phyloP scores from a whole-genome alignment of 2,888 invertebrate species.

The Rhagophthalmus giganteus region DNA sequence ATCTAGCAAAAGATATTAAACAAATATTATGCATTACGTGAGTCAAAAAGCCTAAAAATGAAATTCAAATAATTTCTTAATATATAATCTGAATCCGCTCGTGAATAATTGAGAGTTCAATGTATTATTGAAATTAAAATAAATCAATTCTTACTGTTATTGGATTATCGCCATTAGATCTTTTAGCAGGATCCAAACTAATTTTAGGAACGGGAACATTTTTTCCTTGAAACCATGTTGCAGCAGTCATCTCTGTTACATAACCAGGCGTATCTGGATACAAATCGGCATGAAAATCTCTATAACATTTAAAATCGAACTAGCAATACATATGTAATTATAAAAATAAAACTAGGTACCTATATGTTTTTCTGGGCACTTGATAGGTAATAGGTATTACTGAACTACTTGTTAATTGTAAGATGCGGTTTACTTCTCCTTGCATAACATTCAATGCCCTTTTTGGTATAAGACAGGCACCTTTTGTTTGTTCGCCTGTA shows the following conservation, averaged over 20 bases:
- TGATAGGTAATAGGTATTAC: slow-evolving; percentile 94
- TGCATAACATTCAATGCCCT: slow-evolving; percentile 94
- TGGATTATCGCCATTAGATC: slow-evolving; percentile 64
- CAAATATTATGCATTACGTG: too few relatives aligned
- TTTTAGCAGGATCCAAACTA: slow-evolving; percentile 78
- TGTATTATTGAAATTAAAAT: slow-evolving; percentile 31
- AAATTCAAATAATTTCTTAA: too few relatives aligned
- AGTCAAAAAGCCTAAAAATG: too few relatives aligned
- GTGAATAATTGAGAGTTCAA: too few relatives aligned
- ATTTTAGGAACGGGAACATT: slow-evolving; percentile 79
- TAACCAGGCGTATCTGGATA: slow-evolving; percentile 89
- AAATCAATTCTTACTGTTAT: slow-evolving; percentile 64
- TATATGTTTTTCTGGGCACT: slow-evolving; percentile 56
- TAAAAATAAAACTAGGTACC: slow-evolving; percentile 34
- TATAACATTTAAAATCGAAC: too few relatives aligned
- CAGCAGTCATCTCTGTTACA: slow-evolving; percentile 76
- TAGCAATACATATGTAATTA: neutral
- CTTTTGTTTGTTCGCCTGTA: slow-evolving; percentile 94
- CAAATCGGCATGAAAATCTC: slow-evolving; percentile 92
- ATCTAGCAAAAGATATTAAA: too few relatives aligned
- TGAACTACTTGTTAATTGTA: slow-evolving; percentile 82
- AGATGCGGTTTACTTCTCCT: slow-evolving; percentile 90
- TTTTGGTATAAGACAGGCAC: slow-evolving; percentile 90
- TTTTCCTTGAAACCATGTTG: slow-evolving; percentile 79
- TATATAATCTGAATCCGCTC: too few relatives aligned